Evolutionary conservation across 2,113 vertebrate genomes (phyloP).

Genomic region (Bungarus multicinctus): DNA sequence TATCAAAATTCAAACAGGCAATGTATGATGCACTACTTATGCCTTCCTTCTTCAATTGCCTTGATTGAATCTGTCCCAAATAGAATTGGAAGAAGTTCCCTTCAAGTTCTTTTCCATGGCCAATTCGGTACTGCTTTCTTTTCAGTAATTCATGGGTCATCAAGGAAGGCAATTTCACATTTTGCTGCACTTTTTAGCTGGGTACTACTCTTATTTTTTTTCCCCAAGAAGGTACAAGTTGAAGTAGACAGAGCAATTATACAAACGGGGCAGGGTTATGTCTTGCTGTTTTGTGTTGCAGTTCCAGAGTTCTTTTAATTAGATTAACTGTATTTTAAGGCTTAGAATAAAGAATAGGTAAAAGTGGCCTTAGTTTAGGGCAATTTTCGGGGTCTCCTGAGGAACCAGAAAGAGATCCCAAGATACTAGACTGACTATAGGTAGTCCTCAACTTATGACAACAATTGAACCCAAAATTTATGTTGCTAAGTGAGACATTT

Average conservation of each 20-base stretch:
- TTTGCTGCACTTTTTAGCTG: not conserved
- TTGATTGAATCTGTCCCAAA: not conserved
- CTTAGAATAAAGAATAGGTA: not conserved
- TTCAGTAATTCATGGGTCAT: not conserved
- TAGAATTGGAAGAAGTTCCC: no score
- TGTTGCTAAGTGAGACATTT: no score
- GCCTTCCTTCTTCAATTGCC: not conserved
- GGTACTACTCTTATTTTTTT: not conserved
- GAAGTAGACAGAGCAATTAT: not conserved
- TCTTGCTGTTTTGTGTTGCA: not conserved
- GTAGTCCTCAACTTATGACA: no score
- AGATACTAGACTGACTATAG: not conserved
- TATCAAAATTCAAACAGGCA: not conserved
- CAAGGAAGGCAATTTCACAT: not conserved
- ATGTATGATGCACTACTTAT: not conserved
- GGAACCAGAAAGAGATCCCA: not conserved
- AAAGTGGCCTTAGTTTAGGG: not conserved
- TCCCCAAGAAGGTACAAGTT: not conserved
- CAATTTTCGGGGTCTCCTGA: not conserved
- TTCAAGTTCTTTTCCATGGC: not conserved
- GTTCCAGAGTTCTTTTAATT: not conserved
- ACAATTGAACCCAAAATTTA: no score
- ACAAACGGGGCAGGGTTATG: not conserved
- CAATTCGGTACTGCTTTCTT: not conserved
- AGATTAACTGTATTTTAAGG: not conserved